These are phyloP conservation scores for Charaxes varanes DNA, from an alignment of 1,140 invertebrate genomes.

Conservation along the genomic window DNA sequence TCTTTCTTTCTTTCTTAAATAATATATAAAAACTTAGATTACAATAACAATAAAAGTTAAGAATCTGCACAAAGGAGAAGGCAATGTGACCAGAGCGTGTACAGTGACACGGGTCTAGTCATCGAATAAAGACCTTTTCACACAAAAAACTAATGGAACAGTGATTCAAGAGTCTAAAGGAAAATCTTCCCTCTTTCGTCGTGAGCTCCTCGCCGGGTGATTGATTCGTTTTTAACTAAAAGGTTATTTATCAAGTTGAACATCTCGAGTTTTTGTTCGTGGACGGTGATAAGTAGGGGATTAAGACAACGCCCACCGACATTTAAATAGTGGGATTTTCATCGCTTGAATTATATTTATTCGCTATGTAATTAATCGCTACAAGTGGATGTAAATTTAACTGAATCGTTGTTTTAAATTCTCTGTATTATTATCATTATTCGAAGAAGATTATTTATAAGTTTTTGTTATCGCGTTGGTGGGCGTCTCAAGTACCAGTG, in stretches of 20 bases:
- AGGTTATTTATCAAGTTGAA: slow-evolving; percentile 27
- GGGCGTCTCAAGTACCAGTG: too few species aligned
- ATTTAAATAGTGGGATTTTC: slow-evolving; percentile 12
- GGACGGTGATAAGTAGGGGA: slow-evolving; percentile 10
- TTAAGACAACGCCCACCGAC: slow-evolving; percentile 10
- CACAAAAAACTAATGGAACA: slow-evolving; percentile 24
- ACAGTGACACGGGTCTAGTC: slow-evolving; percentile 16
- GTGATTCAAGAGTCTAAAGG: slow-evolving; percentile 16
- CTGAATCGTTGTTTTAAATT: too few species aligned
- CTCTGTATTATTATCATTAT: too few species aligned
- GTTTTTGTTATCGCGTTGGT: too few species aligned
- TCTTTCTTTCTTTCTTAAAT: too few species aligned
- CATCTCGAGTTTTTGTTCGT: slow-evolving; percentile 20
- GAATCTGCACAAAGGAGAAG: too few species aligned
- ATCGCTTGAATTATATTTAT: too few species aligned
- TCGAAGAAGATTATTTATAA: too few species aligned
- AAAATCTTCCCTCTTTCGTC: slow-evolving; percentile 18
- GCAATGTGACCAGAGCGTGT: too few species aligned
- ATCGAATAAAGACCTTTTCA: slow-evolving; percentile 17
- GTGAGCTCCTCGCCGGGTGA: slow-evolving; percentile 24
- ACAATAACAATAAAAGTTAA: slow-evolving; percentile 1
- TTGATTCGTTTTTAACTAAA: slow-evolving; percentile 33
- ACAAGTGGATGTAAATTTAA: too few species aligned
- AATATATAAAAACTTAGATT: slow-evolving; percentile 1
- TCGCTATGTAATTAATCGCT: too few species aligned